phyloP scores from a whole-genome alignment of 2,888 invertebrate genomes.

The Chalcosyrphus nemorum region DNA sequence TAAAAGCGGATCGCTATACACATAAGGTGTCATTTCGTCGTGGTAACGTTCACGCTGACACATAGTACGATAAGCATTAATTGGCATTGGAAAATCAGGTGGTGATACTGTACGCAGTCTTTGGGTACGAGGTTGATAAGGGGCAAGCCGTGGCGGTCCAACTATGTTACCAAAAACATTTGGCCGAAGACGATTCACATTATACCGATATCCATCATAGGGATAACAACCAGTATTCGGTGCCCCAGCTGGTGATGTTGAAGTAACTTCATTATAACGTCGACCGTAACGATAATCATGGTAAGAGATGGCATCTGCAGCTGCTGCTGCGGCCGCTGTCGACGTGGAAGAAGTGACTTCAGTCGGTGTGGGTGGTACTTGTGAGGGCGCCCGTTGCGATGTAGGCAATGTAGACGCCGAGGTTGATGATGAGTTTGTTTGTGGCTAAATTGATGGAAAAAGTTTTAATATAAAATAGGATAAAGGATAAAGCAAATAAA shows the following conservation, averaged over 20 bases:
- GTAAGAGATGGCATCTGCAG: constrained; percentile 74
- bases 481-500: background rate
- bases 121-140: constrained; percentile 57
- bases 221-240: constrained; percentile 11
- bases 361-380: constrained; percentile 28
- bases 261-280: constrained; percentile 49
- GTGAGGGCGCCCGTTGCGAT: constrained; percentile 21
- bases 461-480: too few species aligned
- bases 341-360: constrained; percentile 69
- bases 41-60: constrained; percentile 55
- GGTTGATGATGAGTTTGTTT: background rate
- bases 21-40: constrained; percentile 35
- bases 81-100: constrained; percentile 63
- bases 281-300: constrained; percentile 38
- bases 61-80: constrained; percentile 47
- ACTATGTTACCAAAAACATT: constrained; percentile 57
- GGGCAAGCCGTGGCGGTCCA: constrained; percentile 43
- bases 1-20: constrained; percentile 19
- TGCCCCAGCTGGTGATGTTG: constrained; percentile 48
- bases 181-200: constrained; percentile 53
- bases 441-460: background rate
- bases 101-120: constrained; percentile 58
- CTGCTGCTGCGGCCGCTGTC: constrained; percentile 73
- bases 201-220: constrained; percentile 54
- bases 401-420: background rate